Evolutionary conservation across 2,888 invertebrate species (phyloP).

Genomic region (Herminia tarsipennalis): DNA sequence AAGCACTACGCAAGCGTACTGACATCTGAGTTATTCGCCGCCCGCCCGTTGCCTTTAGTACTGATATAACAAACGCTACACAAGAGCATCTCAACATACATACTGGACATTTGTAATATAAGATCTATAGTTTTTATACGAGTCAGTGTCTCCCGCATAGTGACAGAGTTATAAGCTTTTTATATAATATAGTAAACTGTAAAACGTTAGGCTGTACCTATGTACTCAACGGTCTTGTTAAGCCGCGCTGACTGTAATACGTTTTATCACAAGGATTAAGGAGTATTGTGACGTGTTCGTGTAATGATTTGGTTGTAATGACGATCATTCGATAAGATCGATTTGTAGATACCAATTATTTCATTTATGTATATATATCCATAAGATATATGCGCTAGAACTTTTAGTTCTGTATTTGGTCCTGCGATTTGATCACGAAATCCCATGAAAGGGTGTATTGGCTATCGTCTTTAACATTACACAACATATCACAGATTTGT

Average conservation of each 20-base stretch:
- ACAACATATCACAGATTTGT: conserved; percentile 29
- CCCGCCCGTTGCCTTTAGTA: conserved; percentile 73
- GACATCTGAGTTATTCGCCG: conserved; percentile 69
- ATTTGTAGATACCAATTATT: conserved; percentile 24
- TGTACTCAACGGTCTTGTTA: conserved; percentile 49
- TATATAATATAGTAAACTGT: conserved; percentile 38
- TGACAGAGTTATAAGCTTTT: conserved; percentile 61
- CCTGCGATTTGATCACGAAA: conserved; percentile 23
- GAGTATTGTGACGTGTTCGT: conserved; percentile 43
- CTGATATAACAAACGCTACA: conserved; percentile 44
- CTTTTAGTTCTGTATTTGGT: conserved; percentile 25
- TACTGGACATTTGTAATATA: conserved; percentile 54
- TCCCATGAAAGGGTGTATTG: conserved; percentile 11
- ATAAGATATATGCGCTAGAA: conserved; percentile 33
- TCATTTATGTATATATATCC: conserved; percentile 37
- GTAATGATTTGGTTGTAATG: conserved; percentile 21
- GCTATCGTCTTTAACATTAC: conserved; percentile 27
- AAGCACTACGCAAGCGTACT: conserved; percentile 82
- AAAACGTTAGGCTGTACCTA: conserved; percentile 45
- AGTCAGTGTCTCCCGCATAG: conserved; percentile 59
- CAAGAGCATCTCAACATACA: conserved; percentile 46
- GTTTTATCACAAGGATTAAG: conserved; percentile 51
- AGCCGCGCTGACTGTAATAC: conserved; percentile 59
- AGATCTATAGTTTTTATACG: conserved; percentile 58
- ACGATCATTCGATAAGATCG: conserved; percentile 32